Evolutionary conservation across 2,797 vertebrate species (phyloP).

Genomic region (Enteromius trimaculatus): DNA sequence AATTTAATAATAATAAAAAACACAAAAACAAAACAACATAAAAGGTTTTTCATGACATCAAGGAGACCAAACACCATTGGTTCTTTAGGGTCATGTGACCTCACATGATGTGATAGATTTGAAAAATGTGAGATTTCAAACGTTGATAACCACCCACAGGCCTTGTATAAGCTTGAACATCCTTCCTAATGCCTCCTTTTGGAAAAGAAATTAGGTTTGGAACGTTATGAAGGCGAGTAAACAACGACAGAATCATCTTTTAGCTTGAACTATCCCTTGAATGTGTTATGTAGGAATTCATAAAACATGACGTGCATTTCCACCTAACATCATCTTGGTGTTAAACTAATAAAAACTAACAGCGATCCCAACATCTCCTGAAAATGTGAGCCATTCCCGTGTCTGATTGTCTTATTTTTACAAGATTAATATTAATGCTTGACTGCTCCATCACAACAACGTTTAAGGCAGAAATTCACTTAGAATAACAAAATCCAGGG

Average conservation of each 20-base stretch:
- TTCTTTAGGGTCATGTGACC: conserved; percentile 3
- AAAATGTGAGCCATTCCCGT: conserved; percentile 20
- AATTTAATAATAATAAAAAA: neutral
- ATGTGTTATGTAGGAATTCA: conserved; percentile 50
- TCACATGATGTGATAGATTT: neutral
- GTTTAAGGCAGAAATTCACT: conserved; percentile 38
- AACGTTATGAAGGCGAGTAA: neutral
- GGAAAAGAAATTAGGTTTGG: neutral
- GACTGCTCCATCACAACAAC: conserved; percentile 52
- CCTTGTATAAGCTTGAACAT: neutral
- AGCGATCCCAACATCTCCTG: conserved; percentile 26
- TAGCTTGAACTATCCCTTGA: conserved; percentile 32
- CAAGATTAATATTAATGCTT: conserved; percentile 51
- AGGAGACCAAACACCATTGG: neutral
- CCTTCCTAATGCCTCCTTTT: neutral
- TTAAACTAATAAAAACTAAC: conserved; percentile 51
- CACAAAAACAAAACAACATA: no score
- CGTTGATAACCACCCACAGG: conserved; percentile 27
- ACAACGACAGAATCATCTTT: neutral
- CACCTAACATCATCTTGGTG: conserved; percentile 28
- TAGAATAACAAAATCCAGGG: conserved; percentile 51
- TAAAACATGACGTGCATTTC: conserved; percentile 22
- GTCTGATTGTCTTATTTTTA: conserved; percentile 47
- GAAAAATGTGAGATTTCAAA: conserved; percentile 13
- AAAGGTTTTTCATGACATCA: neutral